These are phyloP conservation scores for Odontocerum albicorne DNA, from an alignment of 2,888 invertebrate genomes.

Conservation along the genomic window DNA sequence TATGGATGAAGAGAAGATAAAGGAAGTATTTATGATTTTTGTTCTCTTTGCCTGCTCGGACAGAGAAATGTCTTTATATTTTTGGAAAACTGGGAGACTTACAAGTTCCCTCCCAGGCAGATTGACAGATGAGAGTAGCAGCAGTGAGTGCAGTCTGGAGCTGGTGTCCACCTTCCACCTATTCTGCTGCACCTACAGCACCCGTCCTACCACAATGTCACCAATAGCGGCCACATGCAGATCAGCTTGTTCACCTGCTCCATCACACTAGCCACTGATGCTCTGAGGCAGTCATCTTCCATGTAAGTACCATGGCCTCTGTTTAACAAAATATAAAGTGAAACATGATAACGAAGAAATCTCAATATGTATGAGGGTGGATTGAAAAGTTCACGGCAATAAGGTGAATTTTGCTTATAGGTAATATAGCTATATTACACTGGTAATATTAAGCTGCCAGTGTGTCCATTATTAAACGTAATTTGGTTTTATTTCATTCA, in stretches of 20 bases:
- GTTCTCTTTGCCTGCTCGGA: no score
- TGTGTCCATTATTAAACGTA: no score
- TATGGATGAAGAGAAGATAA: no score
- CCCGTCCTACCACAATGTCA: conserved; percentile 93
- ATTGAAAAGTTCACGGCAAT: not conserved
- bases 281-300: conserved; percentile 77
- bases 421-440: no score
- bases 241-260: conserved; percentile 95
- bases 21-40: no score
- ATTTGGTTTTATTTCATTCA: no score
- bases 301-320: conserved; percentile 98
- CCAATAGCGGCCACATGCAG: conserved; percentile 92
- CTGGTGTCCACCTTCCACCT: conserved; percentile 96
- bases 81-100: no score
- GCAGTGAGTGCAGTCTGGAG: conserved; percentile 82
- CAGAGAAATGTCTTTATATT: no score
- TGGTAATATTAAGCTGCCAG: no score
- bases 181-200: conserved; percentile 91
- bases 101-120: conserved; percentile 96
- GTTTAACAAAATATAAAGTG: conserved; percentile 1
- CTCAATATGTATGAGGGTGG: not conserved
- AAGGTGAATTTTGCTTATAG: no score
- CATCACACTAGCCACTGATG: conserved; percentile 93
- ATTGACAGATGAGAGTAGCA: conserved; percentile 91
- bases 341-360: no score